phyloP scores from a whole-genome alignment of 2,797 vertebrate species.

The Prionace glauca region DNA sequence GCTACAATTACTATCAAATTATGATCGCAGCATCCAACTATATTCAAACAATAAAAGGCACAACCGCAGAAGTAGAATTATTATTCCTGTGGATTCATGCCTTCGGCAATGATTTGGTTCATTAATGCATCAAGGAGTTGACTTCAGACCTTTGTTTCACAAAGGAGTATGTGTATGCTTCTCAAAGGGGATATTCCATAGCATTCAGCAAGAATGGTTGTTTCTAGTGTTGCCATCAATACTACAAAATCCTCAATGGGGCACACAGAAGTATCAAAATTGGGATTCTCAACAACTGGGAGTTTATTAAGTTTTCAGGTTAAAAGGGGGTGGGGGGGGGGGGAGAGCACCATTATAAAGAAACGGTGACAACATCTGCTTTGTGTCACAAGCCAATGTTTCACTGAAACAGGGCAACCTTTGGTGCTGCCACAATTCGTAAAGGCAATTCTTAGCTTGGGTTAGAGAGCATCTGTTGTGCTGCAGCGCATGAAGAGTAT shows the following conservation, averaged over 20 bases:
- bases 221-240: neutral
- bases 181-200: neutral
- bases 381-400: neutral
- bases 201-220: neutral
- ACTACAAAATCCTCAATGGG: neutral
- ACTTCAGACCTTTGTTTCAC: neutral
- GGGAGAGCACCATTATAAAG: neutral
- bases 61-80: neutral
- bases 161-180: neutral
- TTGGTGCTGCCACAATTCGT: neutral
- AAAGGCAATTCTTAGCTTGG: neutral
- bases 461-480: neutral
- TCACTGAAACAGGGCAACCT: neutral
- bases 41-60: neutral
- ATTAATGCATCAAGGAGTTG: neutral
- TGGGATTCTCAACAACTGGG: neutral
- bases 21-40: neutral
- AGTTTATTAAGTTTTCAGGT: neutral
- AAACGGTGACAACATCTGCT: neutral
- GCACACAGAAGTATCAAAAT: neutral
- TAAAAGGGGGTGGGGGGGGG: neutral
- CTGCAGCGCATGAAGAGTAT: neutral
- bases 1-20: neutral
- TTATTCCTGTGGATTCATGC: conserved; percentile 12
- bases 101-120: neutral